Evolutionary conservation across 1,140 invertebrate genomes (phyloP), one percentile per base, ranked within the genome.

Genomic region (Drosophila burlai): DNA sequence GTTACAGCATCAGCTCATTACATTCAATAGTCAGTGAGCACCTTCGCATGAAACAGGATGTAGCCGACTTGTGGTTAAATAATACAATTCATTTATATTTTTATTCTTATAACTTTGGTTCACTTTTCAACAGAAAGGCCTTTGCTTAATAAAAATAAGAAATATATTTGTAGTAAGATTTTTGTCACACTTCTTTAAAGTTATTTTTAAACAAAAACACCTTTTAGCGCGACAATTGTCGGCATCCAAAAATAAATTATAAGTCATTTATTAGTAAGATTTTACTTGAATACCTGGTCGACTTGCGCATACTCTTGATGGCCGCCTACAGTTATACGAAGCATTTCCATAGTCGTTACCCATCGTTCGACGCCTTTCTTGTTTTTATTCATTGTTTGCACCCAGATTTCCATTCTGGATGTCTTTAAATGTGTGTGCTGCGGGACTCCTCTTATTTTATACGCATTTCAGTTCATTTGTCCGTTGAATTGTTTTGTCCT

Each of bases 381-480:
- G 36, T 38, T 43, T 45, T 26, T 29, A 13, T 47, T 55, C 42
- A 7, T 21, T 29, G 1, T 9, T 26, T 21, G 24, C 18, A 26
- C 49, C 36, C n/a, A 45, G 54, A 52, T 61, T 73, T 69, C 52
- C 64, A 60, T 72, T 50, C 9, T 15, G 16, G 13, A 42, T 36
- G 38, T 29, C 13, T 38, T 36, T 67, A 67, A 64, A 68, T 82
- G 66, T 76, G 79, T 75, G 47, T 38, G 42, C 24, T 77, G 62
- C 80, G 76, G 61, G 60, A 62, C 80, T 73, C 76, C 72, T 81
- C 83, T 89, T 81, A 89, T 83, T 87, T 87, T 71, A 85, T 87
- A 87, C 46, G 80, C 80, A 89, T 86, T 77, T 89, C 78, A 83
- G 76, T 86, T 89, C 74, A 89, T 89, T 89, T 89, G 62, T 68